Percentiles rank a stretch among this genome's conserved stretches.
Conservation (phyloP, 2,888 invertebrate genomes). For the Diploptera punctata region DNA sequence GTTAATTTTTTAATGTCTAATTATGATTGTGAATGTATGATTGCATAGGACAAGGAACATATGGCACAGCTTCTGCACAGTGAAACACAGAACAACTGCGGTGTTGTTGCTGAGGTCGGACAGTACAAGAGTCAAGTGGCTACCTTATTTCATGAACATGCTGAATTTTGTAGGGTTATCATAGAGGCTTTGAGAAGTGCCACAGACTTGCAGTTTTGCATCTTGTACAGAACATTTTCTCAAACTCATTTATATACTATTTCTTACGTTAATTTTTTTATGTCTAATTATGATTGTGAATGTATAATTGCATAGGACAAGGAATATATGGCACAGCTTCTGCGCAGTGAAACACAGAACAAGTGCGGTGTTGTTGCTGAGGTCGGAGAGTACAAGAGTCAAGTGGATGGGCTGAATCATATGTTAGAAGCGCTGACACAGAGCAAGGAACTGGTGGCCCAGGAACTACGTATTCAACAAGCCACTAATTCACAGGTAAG, state of each 20-base stretch:
- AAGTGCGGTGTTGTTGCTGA: slow-evolving; percentile 7
- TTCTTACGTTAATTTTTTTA: no score
- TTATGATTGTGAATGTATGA: no score
- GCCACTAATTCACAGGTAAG: slow-evolving; percentile 21
- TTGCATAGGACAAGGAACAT: slow-evolving; percentile 40
- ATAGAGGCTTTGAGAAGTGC: no score
- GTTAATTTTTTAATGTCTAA: no score
- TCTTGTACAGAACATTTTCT: no score
- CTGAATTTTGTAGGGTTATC: no score
- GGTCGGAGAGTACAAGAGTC: slow-evolving; percentile 19
- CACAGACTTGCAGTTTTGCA: no score
- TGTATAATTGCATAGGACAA: no score
- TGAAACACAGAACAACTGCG: slow-evolving; percentile 14
- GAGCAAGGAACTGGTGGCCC: slow-evolving; percentile 40
- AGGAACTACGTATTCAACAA: slow-evolving; percentile 33
- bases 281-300: no score
- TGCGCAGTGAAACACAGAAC: slow-evolving; percentile 26
- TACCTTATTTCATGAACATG: no score
- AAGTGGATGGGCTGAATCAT: slow-evolving; percentile 36
- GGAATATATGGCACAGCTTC: slow-evolving; percentile 35
- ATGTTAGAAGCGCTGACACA: slow-evolving; percentile 36
- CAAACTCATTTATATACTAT: no score
- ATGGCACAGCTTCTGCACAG: slow-evolving; percentile 34
- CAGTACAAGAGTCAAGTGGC: slow-evolving; percentile 31
- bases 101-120: slow-evolving; percentile 13